phyloP scores from a whole-genome alignment of 2,888 invertebrate species.

The Boloria euphrosyne region DNA sequence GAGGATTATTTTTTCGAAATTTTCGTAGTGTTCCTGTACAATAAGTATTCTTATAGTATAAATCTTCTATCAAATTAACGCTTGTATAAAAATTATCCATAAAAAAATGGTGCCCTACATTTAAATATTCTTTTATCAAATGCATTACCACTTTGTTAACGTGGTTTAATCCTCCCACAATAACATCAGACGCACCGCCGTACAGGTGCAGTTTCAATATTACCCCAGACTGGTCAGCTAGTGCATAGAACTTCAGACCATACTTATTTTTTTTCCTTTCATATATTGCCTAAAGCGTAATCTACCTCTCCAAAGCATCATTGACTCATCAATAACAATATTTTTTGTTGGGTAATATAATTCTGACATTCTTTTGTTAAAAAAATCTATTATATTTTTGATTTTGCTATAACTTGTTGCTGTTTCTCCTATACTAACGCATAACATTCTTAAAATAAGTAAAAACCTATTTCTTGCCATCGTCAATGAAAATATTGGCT shows the following conservation, averaged over 20 bases:
- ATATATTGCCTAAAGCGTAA: constrained; percentile 38
- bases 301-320: constrained; percentile 42
- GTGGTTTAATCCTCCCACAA: constrained; percentile 39
- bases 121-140: constrained; percentile 32
- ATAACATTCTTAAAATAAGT: constrained; percentile 35
- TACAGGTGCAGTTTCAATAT: constrained; percentile 39
- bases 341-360: constrained; percentile 35
- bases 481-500: constrained; percentile 28
- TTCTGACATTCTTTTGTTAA: constrained; percentile 30
- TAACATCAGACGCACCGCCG: constrained; percentile 39
- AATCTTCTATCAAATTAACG: constrained; percentile 34
- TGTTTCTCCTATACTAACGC: constrained; percentile 28
- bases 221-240: constrained; percentile 38
- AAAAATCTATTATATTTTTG: constrained; percentile 35
- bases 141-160: constrained; percentile 39
- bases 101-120: constrained; percentile 40
- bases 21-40: constrained; percentile 39
- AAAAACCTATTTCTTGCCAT: constrained; percentile 35
- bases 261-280: constrained; percentile 40
- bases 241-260: constrained; percentile 40
- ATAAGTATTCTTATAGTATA: constrained; percentile 38
- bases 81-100: constrained; percentile 41
- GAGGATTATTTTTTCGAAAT: constrained; percentile 35
- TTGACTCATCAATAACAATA: constrained; percentile 34
- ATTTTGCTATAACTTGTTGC: constrained; percentile 32